Percentiles rank a stretch among this genome's conserved stretches.
Evolutionary conservation across 2,888 invertebrate genomes (phyloP).

Genomic region (Meiosimyza decipiens): DNA sequence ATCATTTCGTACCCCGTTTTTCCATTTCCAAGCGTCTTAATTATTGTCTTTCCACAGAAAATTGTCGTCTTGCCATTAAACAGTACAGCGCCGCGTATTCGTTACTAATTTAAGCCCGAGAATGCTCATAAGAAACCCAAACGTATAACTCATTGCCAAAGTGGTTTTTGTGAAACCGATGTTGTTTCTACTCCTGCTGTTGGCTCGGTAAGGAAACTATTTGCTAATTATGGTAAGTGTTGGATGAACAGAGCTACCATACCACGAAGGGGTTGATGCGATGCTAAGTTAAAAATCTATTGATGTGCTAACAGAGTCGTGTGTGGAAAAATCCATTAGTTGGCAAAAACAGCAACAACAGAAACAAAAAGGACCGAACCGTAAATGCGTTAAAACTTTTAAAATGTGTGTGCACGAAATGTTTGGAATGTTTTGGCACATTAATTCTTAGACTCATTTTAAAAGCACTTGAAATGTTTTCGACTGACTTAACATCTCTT

Average conservation of each 20-base stretch:
- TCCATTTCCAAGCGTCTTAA: conserved; percentile 64
- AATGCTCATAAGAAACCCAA: background rate
- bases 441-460: background rate
- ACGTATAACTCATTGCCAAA: conserved; percentile 33
- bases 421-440: conserved; percentile 7
- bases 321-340: conserved; percentile 10
- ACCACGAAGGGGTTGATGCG: background rate
- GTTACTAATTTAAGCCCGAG: conserved; percentile 12
- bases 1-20: conserved; percentile 1
- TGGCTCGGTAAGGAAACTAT: conserved; percentile 15
- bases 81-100: background rate
- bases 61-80: conserved; percentile 37
- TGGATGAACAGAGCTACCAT: background rate
- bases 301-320: background rate
- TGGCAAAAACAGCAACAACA: background rate
- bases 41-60: conserved; percentile 61
- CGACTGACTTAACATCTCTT: background rate
- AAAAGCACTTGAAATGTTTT: conserved; percentile 6
- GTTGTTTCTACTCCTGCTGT: background rate
- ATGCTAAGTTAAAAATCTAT: no score
- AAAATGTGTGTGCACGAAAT: background rate
- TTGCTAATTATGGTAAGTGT: conserved; percentile 31
- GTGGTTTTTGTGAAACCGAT: conserved; percentile 26
- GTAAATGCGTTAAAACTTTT: conserved; percentile 9
- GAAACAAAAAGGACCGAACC: no score